Conservation (phyloP, 2,888 invertebrate species). For the Eupsilia transversa region DNA sequence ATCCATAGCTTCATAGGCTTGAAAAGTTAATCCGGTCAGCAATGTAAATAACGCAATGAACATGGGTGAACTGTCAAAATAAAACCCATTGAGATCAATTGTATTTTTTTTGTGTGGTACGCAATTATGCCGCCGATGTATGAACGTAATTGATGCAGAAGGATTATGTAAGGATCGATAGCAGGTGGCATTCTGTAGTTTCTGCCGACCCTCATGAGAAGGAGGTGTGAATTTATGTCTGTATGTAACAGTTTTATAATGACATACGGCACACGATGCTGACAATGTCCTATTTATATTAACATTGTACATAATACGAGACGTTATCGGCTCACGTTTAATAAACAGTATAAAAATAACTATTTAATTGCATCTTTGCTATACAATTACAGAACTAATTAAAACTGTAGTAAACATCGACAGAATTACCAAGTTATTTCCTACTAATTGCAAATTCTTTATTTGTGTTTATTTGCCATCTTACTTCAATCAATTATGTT, state of each 20-base stretch:
- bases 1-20: too few species aligned
- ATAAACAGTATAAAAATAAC: constrained; percentile 32
- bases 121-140: too few species aligned
- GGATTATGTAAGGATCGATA: too few species aligned
- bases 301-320: not conserved
- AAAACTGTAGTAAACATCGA: constrained; percentile 7
- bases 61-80: too few species aligned
- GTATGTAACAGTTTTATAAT: not conserved
- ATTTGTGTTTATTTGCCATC: not conserved
- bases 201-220: too few species aligned
- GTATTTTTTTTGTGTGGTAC: too few species aligned
- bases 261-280: not conserved
- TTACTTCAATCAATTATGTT: not conserved
- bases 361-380: constrained; percentile 15
- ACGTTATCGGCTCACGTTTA: constrained; percentile 26
- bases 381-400: constrained; percentile 17
- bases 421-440: not conserved
- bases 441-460: not conserved
- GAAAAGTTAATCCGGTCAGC: too few species aligned
- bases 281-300: not conserved
- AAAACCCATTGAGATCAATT: too few species aligned
- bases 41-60: too few species aligned
- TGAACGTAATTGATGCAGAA: too few species aligned
- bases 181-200: too few species aligned
- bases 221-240: not conserved